Percentiles rank a stretch among this genome's conserved stretches.
These are phyloP conservation scores for Aradus depressus DNA, from an alignment of 2,888 invertebrate genomes.

Conservation along the genomic window DNA sequence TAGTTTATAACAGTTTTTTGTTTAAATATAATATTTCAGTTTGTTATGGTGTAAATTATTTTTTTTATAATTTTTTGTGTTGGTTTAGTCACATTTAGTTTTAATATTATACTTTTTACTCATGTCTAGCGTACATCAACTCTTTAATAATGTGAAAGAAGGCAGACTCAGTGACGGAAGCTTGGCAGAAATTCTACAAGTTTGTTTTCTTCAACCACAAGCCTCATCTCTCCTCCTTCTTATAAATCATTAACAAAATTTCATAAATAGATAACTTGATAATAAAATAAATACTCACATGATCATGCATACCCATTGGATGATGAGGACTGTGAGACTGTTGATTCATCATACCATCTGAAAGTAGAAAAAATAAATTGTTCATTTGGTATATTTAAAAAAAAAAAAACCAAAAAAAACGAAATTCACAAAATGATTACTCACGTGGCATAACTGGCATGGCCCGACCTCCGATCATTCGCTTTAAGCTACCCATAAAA, in stretches of 20 bases:
- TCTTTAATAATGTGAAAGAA: no score
- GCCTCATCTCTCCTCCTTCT: no score
- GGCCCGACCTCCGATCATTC: slow-evolving; percentile 28
- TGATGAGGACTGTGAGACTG: slow-evolving; percentile 2
- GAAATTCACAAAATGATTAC: slow-evolving; percentile 10
- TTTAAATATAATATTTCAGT: background rate
- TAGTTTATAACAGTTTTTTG: background rate
- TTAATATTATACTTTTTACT: no score
- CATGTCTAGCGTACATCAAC: no score
- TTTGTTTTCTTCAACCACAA: no score
- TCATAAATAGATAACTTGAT: no score
- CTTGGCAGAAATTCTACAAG: no score
- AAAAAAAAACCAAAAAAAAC: no score
- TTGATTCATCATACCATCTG: slow-evolving; percentile 8
- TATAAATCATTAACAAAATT: no score
- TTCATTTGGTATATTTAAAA: background rate
- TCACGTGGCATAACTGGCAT: slow-evolving; percentile 26
- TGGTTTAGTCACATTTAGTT: no score
- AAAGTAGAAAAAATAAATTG: background rate
- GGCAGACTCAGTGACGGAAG: no score
- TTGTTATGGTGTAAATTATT: background rate
- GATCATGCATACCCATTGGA: slow-evolving; percentile 8
- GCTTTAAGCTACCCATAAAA: slow-evolving; percentile 28
- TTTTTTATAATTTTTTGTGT: background rate
- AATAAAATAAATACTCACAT: slow-evolving; percentile 1